Evolutionary conservation across 2,888 invertebrate genomes (phyloP), one percentile per base, ranked within the genome.

Genomic region (Cerastis rubricosa): DNA sequence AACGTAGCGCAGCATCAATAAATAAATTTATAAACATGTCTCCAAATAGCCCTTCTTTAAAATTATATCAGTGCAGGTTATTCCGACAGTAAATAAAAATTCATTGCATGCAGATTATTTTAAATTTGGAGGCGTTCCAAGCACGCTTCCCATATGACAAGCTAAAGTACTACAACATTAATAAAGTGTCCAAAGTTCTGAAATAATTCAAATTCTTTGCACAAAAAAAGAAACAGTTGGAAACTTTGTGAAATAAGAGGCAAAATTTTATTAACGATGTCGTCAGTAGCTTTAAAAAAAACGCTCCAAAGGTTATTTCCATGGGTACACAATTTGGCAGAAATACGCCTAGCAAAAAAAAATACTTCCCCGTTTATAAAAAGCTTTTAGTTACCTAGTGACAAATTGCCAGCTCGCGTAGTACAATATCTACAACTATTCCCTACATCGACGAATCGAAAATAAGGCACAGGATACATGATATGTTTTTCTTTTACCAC

Each of bases 71-170:
- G 71, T 71, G 71, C 86, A 83, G 78, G 83, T 85, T 84, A 83
- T 71, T 72, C 66, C 51, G 51, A 68, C 71, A 78, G 68, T 84
- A 85, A 84, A 84, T 84, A 85, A 83, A 78, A 84, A 83, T 75
- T 87, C 80, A 85, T 88, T 86, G 87, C 87, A 81, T 87, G 85
- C 80, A 81, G 78, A 86, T 88, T 88, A 87, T 87, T 87, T 88
- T 83, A 88, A 87, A 81, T 76, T 87, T 87, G 87, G 87, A 87
- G 80, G 54, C 71, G 87, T 76, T 87, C 87, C 87, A 87, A 87
- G 66, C 87, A 86, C 83, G 85, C 80, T 87, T 87, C 69, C 76
- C 81, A 78, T 81, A 83, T 84, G 87, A 87, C 87, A 87, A 80
- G 82, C 83, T 78, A 66, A 76, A 87, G 75, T 78, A 80, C 84